Evolutionary conservation across 2,888 invertebrate genomes (phyloP).

Genomic region (Sinohyriopsis cumingii): DNA sequence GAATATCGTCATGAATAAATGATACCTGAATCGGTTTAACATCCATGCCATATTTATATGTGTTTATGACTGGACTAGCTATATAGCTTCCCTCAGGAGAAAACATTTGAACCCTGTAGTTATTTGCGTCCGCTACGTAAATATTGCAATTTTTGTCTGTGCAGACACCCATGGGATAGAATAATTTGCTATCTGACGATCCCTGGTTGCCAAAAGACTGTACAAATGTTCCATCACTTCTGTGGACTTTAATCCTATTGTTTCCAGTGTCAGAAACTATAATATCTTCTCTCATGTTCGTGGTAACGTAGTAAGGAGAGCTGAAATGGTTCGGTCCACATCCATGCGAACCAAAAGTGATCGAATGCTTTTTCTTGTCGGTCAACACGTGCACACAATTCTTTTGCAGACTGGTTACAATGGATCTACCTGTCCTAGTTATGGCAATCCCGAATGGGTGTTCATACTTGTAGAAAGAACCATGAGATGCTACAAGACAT

Average conservation of each 20-base stretch:
- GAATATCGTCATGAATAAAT: constrained; percentile 22
- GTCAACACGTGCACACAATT: constrained; percentile 50
- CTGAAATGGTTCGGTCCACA: constrained; percentile 46
- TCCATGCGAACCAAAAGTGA: constrained; percentile 53
- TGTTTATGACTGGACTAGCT: constrained; percentile 43
- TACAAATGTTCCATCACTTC: constrained; percentile 46
- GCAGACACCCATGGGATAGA: constrained; percentile 60
- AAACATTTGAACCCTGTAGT: constrained; percentile 60
- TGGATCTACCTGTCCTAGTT: constrained; percentile 31
- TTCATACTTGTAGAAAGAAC: constrained; percentile 49
- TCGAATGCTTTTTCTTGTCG: constrained; percentile 43
- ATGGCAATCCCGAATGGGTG: constrained; percentile 53
- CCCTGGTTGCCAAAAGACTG: constrained; percentile 48
- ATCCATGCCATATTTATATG: constrained; percentile 47
- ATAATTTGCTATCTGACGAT: constrained; percentile 47
- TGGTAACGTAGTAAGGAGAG: constrained; percentile 50
- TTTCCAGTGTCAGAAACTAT: constrained; percentile 56
- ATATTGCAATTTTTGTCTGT: constrained; percentile 54
- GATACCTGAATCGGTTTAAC: constrained; percentile 52
- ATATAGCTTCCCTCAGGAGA: constrained; percentile 46
- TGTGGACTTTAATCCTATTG: constrained; percentile 57
- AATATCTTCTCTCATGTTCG: constrained; percentile 48
- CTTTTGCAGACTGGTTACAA: constrained; percentile 53
- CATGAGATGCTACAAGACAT: constrained; percentile 32
- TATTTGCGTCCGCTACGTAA: constrained; percentile 60